Evolutionary conservation across 2,113 vertebrate genomes (phyloP).

Genomic region (Columbina picui): DNA sequence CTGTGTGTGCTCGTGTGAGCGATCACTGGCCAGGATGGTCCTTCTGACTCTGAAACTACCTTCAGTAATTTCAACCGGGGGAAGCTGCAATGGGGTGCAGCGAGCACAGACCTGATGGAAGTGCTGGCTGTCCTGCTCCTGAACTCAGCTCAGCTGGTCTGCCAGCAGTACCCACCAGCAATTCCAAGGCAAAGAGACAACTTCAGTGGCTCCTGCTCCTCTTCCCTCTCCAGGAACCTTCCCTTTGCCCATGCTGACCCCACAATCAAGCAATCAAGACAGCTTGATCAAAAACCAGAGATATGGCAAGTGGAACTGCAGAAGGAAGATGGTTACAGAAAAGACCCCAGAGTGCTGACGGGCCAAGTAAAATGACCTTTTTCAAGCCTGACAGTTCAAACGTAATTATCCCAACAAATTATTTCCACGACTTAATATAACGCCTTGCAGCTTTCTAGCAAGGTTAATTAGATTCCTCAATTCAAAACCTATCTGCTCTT

Average conservation of each 20-base stretch:
- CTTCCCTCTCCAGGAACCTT: background rate
- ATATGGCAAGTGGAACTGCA: background rate
- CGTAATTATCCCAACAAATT: constrained; percentile 75
- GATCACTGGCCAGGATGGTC: background rate
- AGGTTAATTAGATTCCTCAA: constrained; percentile 76
- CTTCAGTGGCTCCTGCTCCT: background rate
- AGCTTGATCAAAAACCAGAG: background rate
- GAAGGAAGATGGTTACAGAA: background rate
- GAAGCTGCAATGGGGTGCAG: background rate
- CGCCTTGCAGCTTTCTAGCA: constrained; percentile 72
- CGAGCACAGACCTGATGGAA: background rate
- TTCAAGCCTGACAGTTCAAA: constrained; percentile 60
- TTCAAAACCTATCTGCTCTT: constrained; percentile 72
- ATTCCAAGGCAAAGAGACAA: background rate
- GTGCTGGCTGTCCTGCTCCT: background rate
- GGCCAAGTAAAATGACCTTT: constrained; percentile 64
- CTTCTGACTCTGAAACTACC: background rate
- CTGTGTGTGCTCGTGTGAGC: background rate
- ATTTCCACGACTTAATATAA: constrained; percentile 74
- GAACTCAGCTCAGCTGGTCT: background rate
- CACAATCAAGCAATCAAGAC: background rate
- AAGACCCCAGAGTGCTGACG: background rate
- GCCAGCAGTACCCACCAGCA: background rate
- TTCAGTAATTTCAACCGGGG: background rate
- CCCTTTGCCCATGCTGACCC: background rate